These are phyloP conservation scores for Ambastaia sidthimunki DNA, from an alignment of 2,797 vertebrate genomes.

Conservation along the genomic window DNA sequence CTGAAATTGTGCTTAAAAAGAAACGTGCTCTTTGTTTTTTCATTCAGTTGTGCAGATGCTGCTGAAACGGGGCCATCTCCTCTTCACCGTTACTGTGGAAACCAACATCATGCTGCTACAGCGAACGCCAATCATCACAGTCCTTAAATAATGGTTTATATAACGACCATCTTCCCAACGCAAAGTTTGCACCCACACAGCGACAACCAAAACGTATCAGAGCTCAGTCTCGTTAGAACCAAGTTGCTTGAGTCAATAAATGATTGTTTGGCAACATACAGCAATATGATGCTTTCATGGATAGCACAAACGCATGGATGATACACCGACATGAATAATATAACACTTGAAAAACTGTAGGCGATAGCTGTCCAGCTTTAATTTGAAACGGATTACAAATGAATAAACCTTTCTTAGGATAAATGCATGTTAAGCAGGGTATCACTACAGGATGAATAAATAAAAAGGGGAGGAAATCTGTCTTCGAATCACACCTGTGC, in stretches of 20 bases:
- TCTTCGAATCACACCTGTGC: background rate
- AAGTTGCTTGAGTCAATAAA: conserved; percentile 42
- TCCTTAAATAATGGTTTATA: conserved; percentile 42
- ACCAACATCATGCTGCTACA: conserved; percentile 59
- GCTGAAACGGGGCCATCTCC: conserved; percentile 50
- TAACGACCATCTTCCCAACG: conserved; percentile 38
- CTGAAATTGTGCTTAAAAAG: background rate
- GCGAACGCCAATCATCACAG: conserved; percentile 42
- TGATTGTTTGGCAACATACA: conserved; percentile 37
- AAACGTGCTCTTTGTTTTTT: background rate
- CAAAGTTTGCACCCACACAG: conserved; percentile 23
- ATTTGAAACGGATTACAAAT: background rate
- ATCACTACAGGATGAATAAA: conserved; percentile 9
- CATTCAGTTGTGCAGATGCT: conserved; percentile 21
- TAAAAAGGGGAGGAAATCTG: background rate
- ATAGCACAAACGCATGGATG: conserved; percentile 14
- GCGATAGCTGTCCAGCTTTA: background rate
- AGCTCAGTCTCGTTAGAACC: conserved; percentile 2
- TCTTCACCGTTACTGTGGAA: conserved; percentile 62
- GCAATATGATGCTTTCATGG: conserved; percentile 3
- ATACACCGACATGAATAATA: conserved; percentile 42
- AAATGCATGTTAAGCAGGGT: conserved; percentile 14
- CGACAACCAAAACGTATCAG: conserved; percentile 6
- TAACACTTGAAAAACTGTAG: conserved; percentile 11
- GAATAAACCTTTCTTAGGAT: background rate